Evolutionary conservation across 1,140 invertebrate species (phyloP).

Genomic region (Drosophila sproati): DNA sequence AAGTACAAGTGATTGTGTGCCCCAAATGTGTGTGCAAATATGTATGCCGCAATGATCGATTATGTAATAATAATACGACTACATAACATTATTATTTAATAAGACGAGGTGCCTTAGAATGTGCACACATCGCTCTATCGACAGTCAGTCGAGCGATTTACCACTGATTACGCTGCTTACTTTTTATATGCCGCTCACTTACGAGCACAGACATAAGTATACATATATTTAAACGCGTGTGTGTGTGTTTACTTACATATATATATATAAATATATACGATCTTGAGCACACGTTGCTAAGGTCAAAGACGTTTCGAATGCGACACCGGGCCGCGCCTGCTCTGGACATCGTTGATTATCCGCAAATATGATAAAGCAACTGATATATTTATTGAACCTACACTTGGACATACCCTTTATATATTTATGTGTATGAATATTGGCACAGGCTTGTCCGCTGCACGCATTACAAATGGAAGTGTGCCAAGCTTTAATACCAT

Average conservation of each 20-base stretch:
- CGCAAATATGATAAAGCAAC: slow-evolving; percentile 41
- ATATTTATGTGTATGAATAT: slow-evolving; percentile 5
- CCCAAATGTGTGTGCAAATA: not conserved
- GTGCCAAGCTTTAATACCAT: not conserved
- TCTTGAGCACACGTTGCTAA: slow-evolving; percentile 67
- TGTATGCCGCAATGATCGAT: slow-evolving; percentile 54
- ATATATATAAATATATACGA: slow-evolving; percentile 35
- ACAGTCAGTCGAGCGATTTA: slow-evolving; percentile 48
- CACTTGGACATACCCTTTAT: slow-evolving; percentile 23
- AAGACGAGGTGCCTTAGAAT: slow-evolving; percentile 36
- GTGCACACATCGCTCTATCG: slow-evolving; percentile 7
- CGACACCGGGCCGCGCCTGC: slow-evolving; percentile 28
- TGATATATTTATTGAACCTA: slow-evolving; percentile 10
- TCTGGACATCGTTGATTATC: slow-evolving; percentile 58
- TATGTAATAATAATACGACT: slow-evolving; percentile 67
- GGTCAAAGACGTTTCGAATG: slow-evolving; percentile 64
- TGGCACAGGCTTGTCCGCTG: not conserved
- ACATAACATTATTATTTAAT: slow-evolving; percentile 50
- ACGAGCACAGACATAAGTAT: not conserved
- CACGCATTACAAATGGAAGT: not conserved
- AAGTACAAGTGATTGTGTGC: not conserved
- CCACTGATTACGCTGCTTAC: slow-evolving; percentile 28
- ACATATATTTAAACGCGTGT: slow-evolving; percentile 1
- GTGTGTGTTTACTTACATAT: not conserved
- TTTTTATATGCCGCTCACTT: slow-evolving; percentile 42